Percentiles rank a stretch among this genome's conserved stretches.
These are phyloP conservation scores for Scalopus aquaticus DNA, from an alignment of 2,113 vertebrate species.

Conservation along the genomic window DNA sequence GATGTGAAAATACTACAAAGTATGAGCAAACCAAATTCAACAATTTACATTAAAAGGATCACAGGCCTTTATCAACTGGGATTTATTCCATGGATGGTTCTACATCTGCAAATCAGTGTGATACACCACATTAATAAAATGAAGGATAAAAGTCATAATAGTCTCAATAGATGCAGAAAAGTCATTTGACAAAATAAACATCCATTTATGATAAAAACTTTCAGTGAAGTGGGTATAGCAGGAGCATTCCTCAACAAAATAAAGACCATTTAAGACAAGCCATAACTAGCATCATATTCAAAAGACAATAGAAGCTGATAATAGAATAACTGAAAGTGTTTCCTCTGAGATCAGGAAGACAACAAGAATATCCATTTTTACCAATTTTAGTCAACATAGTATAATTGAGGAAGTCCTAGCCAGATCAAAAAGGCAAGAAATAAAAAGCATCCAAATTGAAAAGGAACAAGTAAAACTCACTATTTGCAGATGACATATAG, in stretches of 20 bases:
- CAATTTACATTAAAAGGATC: background rate
- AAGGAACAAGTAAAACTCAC: background rate
- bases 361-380: background rate
- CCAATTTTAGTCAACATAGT: background rate
- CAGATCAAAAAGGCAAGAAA: background rate
- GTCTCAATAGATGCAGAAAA: too few relatives aligned
- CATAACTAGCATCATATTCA: background rate
- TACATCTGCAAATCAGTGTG: background rate
- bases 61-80: too few relatives aligned
- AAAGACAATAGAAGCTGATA: too few relatives aligned
- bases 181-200: too few relatives aligned
- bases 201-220: background rate
- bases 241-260: background rate
- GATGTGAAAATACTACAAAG: background rate
- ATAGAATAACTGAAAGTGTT: background rate
- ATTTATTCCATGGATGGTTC: background rate
- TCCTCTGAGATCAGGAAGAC: background rate
- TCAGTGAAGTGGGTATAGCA: background rate
- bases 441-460: background rate
- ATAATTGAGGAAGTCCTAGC: background rate
- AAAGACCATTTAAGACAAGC: background rate
- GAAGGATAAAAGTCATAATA: too few relatives aligned
- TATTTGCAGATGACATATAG: background rate
- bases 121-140: too few relatives aligned
- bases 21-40: background rate